Percentiles rank a stretch among this genome's conserved stretches.
Conservation (phyloP, 37 sponge, comb jelly and placozoan genomes). For the Dysidea cf. avara region DNA sequence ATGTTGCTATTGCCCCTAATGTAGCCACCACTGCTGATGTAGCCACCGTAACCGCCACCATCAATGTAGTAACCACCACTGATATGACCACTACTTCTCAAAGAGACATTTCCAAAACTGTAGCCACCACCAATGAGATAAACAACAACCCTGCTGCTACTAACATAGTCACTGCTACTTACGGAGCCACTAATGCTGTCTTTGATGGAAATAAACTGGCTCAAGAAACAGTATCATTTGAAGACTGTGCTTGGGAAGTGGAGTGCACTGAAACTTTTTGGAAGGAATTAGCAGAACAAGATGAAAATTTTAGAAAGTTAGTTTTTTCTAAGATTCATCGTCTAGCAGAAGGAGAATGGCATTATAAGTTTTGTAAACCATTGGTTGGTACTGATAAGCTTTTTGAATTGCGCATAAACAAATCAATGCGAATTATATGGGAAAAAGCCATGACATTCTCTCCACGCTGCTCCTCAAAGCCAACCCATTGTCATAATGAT, state of each 20-base stretch:
- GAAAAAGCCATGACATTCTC: constrained; percentile 61
- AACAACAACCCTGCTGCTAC: too few species aligned
- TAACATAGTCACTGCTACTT: too few species aligned
- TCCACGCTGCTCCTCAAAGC: constrained; percentile 18
- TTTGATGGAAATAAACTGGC: too few species aligned
- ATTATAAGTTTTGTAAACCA: constrained; percentile 21
- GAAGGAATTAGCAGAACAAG: constrained; percentile 30
- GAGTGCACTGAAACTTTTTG: constrained; percentile 57
- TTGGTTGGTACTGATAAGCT: constrained; percentile 33
- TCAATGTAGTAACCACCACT: too few species aligned
- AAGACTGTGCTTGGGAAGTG: constrained; percentile 80
- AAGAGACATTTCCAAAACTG: too few species aligned
- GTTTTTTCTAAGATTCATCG: constrained; percentile 28
- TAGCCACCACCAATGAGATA: too few species aligned
- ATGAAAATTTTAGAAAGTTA: background rate
- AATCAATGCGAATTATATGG: constrained; percentile 52
- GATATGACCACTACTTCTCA: too few species aligned
- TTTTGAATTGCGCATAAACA: constrained; percentile 56
- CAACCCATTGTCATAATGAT: background rate
- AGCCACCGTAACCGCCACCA: too few species aligned
- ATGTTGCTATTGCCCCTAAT: too few species aligned
- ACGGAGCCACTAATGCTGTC: too few species aligned
- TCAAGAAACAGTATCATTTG: too few species aligned
- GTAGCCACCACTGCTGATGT: too few species aligned
- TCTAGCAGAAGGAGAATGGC: constrained; percentile 49